Evolutionary conservation across 2,797 vertebrate genomes (phyloP), one percentile per base, ranked within the genome.

Genomic region (Aeoliscus strigatus): DNA sequence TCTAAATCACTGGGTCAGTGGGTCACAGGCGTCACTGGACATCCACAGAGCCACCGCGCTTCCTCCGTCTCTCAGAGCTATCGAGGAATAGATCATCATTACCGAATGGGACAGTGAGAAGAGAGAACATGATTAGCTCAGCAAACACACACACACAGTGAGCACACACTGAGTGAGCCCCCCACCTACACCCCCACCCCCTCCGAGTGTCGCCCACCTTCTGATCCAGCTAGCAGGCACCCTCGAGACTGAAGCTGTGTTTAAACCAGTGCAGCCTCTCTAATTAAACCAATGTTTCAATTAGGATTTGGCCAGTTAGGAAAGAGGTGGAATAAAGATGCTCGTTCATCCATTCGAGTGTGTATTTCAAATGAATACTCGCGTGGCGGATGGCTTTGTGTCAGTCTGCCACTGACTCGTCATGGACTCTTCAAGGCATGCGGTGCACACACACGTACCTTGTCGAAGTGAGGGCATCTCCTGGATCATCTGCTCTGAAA

Each of bases 271-370:
- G 46, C 63, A 59, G 69, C 68, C 67, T 70, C 69, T 63, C 65
- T 88, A 89, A 90, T 89, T 89, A 88, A 84, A 83, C 70, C 73
- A 77, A 68, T 79, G 75, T 82, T 82, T 77, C 87, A 89, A 87
- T 88, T 88, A 87, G 75, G 79, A 84, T 87, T 81, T 80, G 65
- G 74, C 75, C 66, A 54, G 69, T 38, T 25, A 72, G 57, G 56
- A 73, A 72, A 62, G 56, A 66, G 61, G 51, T 65, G 55, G 52
- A 63, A 70, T 82, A 62, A 79, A 75, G 66, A 64, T 11, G 41
- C 73, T 70, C 56, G 81, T 79, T 80, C 62, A 75, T 78, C 71
- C 73, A 68, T 56, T 62, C 63, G 33, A 62, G 58, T 62, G 55
- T 30, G 51, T 49, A 63, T 70, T 71, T 63, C 43, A 65, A 29